Evolutionary conservation across 2,113 vertebrate genomes (phyloP).

Genomic region (Synodontis membranacea): DNA sequence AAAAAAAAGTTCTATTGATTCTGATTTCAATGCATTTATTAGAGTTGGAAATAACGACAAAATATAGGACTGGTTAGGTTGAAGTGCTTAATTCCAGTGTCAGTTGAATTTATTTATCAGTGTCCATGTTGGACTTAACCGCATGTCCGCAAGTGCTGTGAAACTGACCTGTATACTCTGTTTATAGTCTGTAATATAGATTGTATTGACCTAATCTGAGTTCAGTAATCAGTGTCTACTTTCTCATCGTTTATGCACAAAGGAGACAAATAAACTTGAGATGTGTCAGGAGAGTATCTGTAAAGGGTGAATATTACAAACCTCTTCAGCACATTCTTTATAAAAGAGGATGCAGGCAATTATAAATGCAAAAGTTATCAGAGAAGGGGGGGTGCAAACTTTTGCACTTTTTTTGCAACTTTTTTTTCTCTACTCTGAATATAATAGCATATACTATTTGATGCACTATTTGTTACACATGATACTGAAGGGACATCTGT

Average conservation of each 20-base stretch:
- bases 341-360: neutral
- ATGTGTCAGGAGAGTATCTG: neutral
- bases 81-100: neutral
- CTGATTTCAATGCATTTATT: neutral
- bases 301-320: neutral
- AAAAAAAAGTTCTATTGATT: neutral
- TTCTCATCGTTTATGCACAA: neutral
- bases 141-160: neutral
- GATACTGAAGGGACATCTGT: neutral
- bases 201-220: neutral
- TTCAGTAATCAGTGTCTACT: neutral
- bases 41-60: too few relatives aligned
- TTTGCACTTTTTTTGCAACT: neutral
- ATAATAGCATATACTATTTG: neutral
- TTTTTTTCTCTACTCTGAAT: too few relatives aligned
- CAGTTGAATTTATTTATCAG: neutral
- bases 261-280: neutral
- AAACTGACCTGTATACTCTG: neutral
- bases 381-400: neutral
- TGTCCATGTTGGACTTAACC: neutral
- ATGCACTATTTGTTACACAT: neutral
- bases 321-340: neutral
- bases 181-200: neutral
- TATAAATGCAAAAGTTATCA: neutral
- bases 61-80: neutral